Evolutionary conservation across 2,888 invertebrate genomes (phyloP), one percentile per base, ranked within the genome.

Genomic region (Drosophila rellima): DNA sequence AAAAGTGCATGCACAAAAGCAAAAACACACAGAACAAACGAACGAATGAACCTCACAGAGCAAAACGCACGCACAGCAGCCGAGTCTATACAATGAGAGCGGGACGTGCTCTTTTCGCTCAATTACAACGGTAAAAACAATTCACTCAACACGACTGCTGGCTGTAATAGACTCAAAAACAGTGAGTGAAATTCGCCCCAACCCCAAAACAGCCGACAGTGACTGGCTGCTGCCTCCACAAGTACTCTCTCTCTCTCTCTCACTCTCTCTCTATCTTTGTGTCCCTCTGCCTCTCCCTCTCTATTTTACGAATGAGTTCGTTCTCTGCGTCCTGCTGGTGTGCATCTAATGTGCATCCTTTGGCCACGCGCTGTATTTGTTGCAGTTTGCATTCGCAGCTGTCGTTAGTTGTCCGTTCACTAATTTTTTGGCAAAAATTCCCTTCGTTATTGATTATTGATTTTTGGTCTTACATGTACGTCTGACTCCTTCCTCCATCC

Each of bases 381-480:
- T 85, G 80, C 82, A 78, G 64, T 72, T 82, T 50, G 66, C 63
- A 73, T 60, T 64, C 68, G 80, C 84, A 80, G 74, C 74, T 81
- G 73, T 48, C 74, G 61, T 65, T 62, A 44, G 48, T 63, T 59
- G 52, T 48, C 64, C 54, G 37, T 50, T 37, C 54, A 39, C 18
- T 50, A 18, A 26, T 40, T 73, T 84, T 74, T 82, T 70, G 68
- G 60, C 78, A 66, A 67, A 69, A 75, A 63, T 74, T 78, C 40
- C 62, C 63, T 71, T 72, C 56, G 67, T 51, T 88, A 85, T 85
- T 64, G 89, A 86, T 89, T 86, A 86, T 86, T 89, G 85, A 86
- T 86, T 86, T 87, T 77, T 55, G 69, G 44, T 18, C 44, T 37
- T 52, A 29, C 39, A 33, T 20, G 52, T 37, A 31, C 23, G 57